These are phyloP conservation scores for Pituophis catenifer DNA, from an alignment of 2,113 vertebrate species.

Conservation along the genomic window DNA sequence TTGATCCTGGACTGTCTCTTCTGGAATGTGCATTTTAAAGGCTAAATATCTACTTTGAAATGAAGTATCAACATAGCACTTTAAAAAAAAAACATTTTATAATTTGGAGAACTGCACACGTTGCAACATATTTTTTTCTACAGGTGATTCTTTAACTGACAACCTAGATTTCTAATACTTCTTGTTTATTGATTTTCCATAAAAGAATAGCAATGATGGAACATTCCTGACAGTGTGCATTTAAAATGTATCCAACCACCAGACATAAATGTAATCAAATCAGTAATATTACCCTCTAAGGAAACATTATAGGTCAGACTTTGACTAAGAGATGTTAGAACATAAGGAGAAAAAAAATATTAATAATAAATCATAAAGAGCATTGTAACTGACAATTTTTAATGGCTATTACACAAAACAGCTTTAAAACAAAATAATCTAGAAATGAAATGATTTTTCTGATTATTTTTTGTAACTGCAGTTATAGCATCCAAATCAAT, in stretches of 20 bases:
- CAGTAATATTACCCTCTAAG: background rate
- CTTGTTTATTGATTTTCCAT: background rate
- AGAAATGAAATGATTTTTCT: background rate
- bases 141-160: background rate
- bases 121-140: background rate
- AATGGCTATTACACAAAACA: background rate
- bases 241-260: background rate
- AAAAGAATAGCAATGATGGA: background rate
- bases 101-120: background rate
- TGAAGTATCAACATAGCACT: background rate
- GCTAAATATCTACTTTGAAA: background rate
- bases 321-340: background rate
- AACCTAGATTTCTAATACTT: background rate
- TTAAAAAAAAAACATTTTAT: background rate
- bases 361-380: background rate
- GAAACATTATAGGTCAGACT: background rate
- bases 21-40: background rate
- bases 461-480: background rate
- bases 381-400: background rate
- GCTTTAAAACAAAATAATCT: background rate
- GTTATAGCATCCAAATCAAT: background rate
- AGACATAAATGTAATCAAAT: background rate
- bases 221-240: background rate
- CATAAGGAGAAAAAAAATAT: background rate
- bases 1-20: background rate